Evolutionary conservation across 2,888 invertebrate genomes (phyloP), one percentile per base, ranked within the genome.

Genomic region (Tanaodytes sp.): DNA sequence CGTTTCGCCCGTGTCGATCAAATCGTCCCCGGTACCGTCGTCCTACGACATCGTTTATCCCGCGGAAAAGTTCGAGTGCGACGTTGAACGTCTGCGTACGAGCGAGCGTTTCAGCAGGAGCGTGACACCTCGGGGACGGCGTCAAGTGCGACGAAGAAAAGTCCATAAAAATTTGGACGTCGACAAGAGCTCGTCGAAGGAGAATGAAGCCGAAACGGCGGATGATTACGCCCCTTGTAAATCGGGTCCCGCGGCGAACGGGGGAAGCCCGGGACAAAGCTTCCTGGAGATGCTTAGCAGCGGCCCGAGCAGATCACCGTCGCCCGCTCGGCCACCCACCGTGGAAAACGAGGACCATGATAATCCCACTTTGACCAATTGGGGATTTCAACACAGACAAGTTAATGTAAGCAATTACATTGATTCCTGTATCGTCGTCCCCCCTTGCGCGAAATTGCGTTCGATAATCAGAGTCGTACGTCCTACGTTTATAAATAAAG

Each of bases 81-180:
- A 91, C 76, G 88, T 90, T 58, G 91, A 91, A 76, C 86, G 88
- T 52, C 84, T 91, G 9, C 86, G 91, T 71, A 89, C 88, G 73
- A 89, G 88, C 76, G 91, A 91, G 79, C 86, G 91, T 51, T 89
- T 91, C 82, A 87, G 91, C 73, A 86, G 90, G 69, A 88, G 90
- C 2, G 85, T 90, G 11, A 87, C 88, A 11, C 87, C 89, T 2
- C 87, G 89, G 43, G 89, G 88, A 15, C 87, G 89, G 55, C 84
- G 86, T 46, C 80, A 80, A 42, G 80, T 79, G n/a, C 75, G 82
- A 11, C 78, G 81, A 39, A 77, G 81, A 23, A 76, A 76, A 67
- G 76, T 84, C 9, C 82, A 83, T 61, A 79, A 74, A 49, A 67
- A 71, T 3, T 61, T 72, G 0, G 79, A 80, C 33, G 40, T 62